Conservation (phyloP, 2,113 vertebrate genomes). For the Sorex araneus region DNA sequence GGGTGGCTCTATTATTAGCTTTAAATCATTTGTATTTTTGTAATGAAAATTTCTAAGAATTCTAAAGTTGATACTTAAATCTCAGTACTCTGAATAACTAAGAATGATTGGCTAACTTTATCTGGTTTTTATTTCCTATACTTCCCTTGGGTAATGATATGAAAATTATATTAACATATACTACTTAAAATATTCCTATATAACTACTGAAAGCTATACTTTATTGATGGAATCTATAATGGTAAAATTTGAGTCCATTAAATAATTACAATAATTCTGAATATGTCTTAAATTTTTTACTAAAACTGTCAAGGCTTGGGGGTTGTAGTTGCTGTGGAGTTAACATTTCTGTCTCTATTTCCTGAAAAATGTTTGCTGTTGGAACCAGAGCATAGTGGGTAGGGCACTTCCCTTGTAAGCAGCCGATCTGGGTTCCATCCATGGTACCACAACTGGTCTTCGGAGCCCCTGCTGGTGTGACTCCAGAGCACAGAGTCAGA, state of each 20-base stretch:
- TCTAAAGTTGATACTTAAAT: neutral
- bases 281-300: neutral
- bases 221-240: neutral
- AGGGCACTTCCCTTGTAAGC: too few species aligned
- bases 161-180: neutral
- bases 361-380: neutral
- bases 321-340: neutral
- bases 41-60: conserved; percentile 26
- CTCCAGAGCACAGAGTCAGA: too few species aligned
- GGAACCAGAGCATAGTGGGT: too few species aligned
- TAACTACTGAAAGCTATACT: conserved; percentile 5
- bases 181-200: neutral
- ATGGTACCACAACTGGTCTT: too few species aligned
- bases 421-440: too few species aligned
- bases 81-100: conserved; percentile 19
- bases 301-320: neutral
- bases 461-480: too few species aligned
- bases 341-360: conserved; percentile 35
- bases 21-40: neutral
- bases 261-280: conserved; percentile 36
- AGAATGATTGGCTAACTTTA: neutral
- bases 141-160: neutral
- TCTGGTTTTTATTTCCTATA: neutral
- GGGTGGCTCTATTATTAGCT: neutral
- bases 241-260: neutral